A percentile compares a stretch with the other conserved stretches of the same genome.
Evolutionary conservation across 2,113 vertebrate genomes (phyloP).

Genomic region (Callipepla squamata): DNA sequence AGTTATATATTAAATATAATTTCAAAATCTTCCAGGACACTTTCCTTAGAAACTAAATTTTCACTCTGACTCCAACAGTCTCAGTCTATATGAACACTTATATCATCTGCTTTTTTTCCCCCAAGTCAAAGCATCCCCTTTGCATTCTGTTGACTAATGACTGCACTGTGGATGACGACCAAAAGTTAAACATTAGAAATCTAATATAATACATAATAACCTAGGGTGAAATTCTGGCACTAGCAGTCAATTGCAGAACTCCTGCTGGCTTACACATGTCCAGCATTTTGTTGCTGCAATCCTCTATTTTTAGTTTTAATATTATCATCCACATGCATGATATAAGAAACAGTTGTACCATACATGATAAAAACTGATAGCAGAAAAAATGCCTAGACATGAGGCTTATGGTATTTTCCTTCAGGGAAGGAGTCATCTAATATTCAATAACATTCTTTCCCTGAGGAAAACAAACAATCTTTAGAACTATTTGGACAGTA

Average conservation of each 20-base stretch:
- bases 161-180: not conserved
- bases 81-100: not conserved
- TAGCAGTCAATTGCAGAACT: not conserved
- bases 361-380: not conserved
- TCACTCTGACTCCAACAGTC: not conserved
- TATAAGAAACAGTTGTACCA: not conserved
- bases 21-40: not conserved
- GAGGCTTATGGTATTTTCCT: not conserved
- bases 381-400: not conserved
- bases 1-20: not conserved
- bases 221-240: not conserved
- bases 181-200: not conserved
- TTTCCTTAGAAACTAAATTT: not conserved
- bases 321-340: not conserved
- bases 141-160: not conserved
- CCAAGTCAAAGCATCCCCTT: not conserved
- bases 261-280: not conserved
- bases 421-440: not conserved
- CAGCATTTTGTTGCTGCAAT: not conserved
- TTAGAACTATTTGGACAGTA: conserved; percentile 38
- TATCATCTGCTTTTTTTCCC: not conserved
- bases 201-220: not conserved
- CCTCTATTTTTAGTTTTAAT: not conserved
- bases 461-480: conserved; percentile 45
- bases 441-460: conserved; percentile 6